phyloP scores from a whole-genome alignment of 2,888 invertebrate genomes.

The Meliscaeva auricollis region DNA sequence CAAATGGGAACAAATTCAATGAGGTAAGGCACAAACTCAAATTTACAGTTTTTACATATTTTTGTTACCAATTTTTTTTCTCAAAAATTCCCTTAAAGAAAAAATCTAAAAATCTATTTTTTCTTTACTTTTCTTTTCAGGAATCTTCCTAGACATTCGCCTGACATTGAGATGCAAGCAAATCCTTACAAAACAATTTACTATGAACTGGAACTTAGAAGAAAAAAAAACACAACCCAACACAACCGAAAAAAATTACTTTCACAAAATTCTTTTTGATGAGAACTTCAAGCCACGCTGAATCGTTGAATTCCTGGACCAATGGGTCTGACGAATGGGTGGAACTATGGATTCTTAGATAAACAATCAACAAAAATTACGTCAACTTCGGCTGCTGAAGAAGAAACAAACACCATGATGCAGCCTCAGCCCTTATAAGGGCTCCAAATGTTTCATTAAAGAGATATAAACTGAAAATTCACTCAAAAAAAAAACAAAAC shows the following conservation, averaged over 20 bases:
- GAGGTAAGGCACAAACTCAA: conserved; percentile 45
- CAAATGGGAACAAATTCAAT: conserved; percentile 72
- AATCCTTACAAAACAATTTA: conserved; percentile 18
- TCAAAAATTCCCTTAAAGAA: neutral
- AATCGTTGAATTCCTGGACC: conserved; percentile 18
- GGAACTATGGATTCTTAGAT: conserved; percentile 37
- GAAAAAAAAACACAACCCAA: neutral
- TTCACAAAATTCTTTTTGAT: conserved; percentile 35
- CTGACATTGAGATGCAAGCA: conserved; percentile 54
- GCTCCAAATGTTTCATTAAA: conserved; percentile 81
- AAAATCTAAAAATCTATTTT: neutral
- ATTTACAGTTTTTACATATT: neutral
- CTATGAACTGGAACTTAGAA: conserved; percentile 38
- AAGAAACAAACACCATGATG: conserved; percentile 17
- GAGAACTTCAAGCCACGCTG: conserved; percentile 16
- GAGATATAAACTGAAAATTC: conserved; percentile 78
- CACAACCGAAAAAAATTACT: conserved; percentile 19
- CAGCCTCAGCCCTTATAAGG: conserved; percentile 82
- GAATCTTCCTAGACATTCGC: conserved; percentile 72
- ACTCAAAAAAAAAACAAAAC: neutral
- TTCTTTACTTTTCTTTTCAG: conserved; percentile 44
- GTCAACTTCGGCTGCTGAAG: conserved; percentile 55
- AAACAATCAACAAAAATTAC: conserved; percentile 27
- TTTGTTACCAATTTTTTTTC: neutral
- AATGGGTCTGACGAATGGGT: conserved; percentile 14